Base-by-base conservation (phyloP, 2,888 invertebrate species). In the Xanthia togata region DNA sequence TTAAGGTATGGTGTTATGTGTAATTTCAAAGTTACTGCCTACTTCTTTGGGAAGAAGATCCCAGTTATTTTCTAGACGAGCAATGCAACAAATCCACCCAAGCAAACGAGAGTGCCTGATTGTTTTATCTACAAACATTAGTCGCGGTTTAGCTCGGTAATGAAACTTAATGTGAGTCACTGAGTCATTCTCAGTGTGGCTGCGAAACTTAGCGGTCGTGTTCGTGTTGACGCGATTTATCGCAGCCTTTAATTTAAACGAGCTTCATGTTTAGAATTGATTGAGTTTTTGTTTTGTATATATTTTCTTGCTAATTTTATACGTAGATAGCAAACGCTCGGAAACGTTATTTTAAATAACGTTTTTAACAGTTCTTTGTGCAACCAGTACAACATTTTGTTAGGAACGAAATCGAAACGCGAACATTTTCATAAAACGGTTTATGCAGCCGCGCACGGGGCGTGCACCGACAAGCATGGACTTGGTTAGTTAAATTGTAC, bases 81-180 rank as follows among this genome's bases (percentile, higher is more conserved):
- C 23, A 31, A 23, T 57, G n/a, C 44, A 47, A 65, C 17, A 50
- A 57, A 76, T 44, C 8, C 14, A 41, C 4, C 0, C 9, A 31
- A 14, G 26, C 23, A 67, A 41, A 68, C n/a, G 20, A 14, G 14
- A 60, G 44, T 26, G 53, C 11, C 53, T 44, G 44, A 68, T 62
- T 60, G 53, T 65, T 78, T 78, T 74, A 83, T 83, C 59, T 44
- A 70, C 50, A 50, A 55, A 63, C 69, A 83, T 71, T 70, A 83
- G 68, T 70, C 41, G 70, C 53, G 65, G 87, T 73, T 83, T 60
- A 55, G 20, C 60, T 75, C 67, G 9, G 47, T 73, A 82, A 71
- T 85, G 57, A 74, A 75, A 75, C 64, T 68, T 38, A 82, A 85
- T 82, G 88, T 57, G 70, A 67, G 38, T 76, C 57, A 81, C 76